A percentile compares a stretch with the other conserved stretches of the same genome.
These are phyloP conservation scores for western clawed frog (Xenopus tropicalis) DNA, from an alignment of 2,113 vertebrate genomes.

Conservation along the genomic window DNA sequence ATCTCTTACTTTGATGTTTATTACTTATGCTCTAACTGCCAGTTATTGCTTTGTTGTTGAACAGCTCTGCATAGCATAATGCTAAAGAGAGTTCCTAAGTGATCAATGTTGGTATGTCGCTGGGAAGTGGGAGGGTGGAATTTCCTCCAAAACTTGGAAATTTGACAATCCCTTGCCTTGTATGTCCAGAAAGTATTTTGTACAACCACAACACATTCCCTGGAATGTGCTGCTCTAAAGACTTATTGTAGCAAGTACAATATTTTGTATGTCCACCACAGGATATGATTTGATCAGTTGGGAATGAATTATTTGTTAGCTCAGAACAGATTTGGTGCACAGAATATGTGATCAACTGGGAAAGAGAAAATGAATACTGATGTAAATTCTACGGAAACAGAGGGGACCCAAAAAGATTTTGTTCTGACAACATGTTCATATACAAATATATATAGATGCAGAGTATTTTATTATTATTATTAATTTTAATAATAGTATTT, in stretches of 20 bases:
- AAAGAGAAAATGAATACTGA: conserved; percentile 3
- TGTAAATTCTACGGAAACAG: no score
- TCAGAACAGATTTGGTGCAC: conserved; percentile 19
- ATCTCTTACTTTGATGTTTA: no score
- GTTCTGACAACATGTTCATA: no score
- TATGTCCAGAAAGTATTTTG: conserved; percentile 12
- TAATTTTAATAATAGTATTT: no score
- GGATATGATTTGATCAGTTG: conserved; percentile 38
- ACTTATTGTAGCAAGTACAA: conserved; percentile 23
- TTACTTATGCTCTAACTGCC: no score
- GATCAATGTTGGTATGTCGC: conserved; percentile 19
- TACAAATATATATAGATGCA: no score
- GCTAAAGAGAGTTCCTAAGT: conserved; percentile 31
- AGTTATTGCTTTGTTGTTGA: not conserved
- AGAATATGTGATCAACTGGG: conserved; percentile 15
- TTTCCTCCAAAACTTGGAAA: conserved; percentile 39
- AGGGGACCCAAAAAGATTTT: no score
- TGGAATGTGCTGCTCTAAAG: conserved; percentile 29
- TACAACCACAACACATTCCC: conserved; percentile 12
- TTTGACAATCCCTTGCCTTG: conserved; percentile 28
- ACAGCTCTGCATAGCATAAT: not conserved
- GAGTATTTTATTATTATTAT: no score
- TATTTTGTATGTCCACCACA: conserved; percentile 20
- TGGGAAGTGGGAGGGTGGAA: conserved; percentile 38
- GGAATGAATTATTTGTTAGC: conserved; percentile 32